Base-by-base conservation (phyloP, 1,140 invertebrate species). In the Drosophila mojavensis region DNA sequence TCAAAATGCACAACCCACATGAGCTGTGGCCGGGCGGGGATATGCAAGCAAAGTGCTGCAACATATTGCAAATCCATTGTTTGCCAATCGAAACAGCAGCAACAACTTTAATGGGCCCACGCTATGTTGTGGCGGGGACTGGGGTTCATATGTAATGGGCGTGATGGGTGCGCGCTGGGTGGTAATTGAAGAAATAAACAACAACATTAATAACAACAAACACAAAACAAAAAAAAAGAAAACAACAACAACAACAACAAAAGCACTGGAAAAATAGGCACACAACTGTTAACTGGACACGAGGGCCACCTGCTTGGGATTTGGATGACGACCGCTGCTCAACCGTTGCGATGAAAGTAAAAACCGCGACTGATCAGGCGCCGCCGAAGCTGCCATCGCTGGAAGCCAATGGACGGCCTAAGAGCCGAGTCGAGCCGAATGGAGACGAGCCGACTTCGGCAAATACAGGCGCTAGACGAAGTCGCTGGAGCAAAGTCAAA, bases 311-410 rank as follows among this genome's bases (percentile, higher is more conserved):
- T 56, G 20, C 24, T 56, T 36, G 50, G 24, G 26, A 50, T 33
- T 60, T 55, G 28, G 48, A 63, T 51, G 50, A 45, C 47, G 60
- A 62, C 67, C 71, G 70, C 79, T 59, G 54, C 61, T 55, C 75
- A 83, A 90, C 90, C 86, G 90, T 72, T 78, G 78, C 75, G 73
- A 91, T 91, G 90, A 91, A 91, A 91, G 90, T 91, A 90, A 91
- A 91, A 91, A 89, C 88, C 86, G 86, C 86, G 81, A 91, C 90
- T 91, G 90, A 91, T 91, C 89, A 91, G 80, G 86, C 86, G 74
- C 80, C 84, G 61, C 70, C 48, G 65, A 55, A 62, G 58, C 58
- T 62, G 63, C 79, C 51, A 78, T 67, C 81, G 69, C 67, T 81
- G 61, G 75, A 78, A 84, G 77, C 74, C 64, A 79, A 79, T 68